Evolutionary conservation across 2,113 vertebrate species (phyloP).

Genomic region (Cariama cristata): DNA sequence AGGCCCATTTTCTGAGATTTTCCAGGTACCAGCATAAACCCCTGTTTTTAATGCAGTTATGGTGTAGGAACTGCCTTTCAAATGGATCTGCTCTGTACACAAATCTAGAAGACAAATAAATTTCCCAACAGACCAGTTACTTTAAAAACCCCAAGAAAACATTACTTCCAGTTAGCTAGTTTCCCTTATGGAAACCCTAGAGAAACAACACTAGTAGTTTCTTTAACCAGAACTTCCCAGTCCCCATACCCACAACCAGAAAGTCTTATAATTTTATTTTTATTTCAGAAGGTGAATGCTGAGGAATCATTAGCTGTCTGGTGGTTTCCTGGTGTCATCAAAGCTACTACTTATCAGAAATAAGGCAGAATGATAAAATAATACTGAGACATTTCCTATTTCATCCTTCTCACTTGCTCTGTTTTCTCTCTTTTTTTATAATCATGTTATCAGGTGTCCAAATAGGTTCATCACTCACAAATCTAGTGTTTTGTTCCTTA

Average conservation of each 20-base stretch:
- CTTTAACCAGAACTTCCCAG: not conserved
- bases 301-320: not conserved
- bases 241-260: not conserved
- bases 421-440: not conserved
- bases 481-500: not conserved
- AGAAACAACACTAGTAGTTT: not conserved
- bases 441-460: not conserved
- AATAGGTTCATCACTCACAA: not conserved
- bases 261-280: not conserved
- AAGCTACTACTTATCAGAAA: not conserved
- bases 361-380: not conserved
- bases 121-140: not conserved
- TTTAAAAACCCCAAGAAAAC: not conserved
- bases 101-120: not conserved
- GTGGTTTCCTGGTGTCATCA: not conserved
- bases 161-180: not conserved
- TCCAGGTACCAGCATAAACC: not conserved
- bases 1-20: not conserved
- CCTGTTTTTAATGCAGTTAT: not conserved
- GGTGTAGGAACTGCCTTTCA: not conserved
- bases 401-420: not conserved
- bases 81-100: not conserved
- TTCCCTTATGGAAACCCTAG: not conserved
- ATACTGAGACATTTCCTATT: not conserved
- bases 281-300: not conserved